Conservation (phyloP, 1,140 invertebrate species). For the Drosophila sturtevanti region DNA sequence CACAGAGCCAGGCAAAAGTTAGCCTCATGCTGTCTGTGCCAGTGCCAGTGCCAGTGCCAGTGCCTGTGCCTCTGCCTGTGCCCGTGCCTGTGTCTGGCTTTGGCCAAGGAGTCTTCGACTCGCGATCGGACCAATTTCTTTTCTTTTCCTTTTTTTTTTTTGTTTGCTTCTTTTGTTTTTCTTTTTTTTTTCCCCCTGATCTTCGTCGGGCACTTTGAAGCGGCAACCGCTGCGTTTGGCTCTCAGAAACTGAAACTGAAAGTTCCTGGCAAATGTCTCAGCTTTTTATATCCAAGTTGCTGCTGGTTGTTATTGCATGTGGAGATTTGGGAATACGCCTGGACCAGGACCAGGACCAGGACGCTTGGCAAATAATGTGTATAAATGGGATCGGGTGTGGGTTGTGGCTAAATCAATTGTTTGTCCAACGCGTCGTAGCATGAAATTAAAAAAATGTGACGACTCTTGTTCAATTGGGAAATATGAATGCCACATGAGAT, state of each 20-base stretch:
- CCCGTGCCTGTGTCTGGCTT: conserved; percentile 7
- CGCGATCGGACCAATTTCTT: conserved; percentile 60
- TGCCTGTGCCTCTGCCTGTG: neutral
- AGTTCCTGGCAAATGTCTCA: conserved; percentile 59
- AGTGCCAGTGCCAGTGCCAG: neutral
- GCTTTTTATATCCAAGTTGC: conserved; percentile 73
- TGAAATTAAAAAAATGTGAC: conserved; percentile 78
- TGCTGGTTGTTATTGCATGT: conserved; percentile 21
- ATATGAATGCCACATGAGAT: conserved; percentile 39
- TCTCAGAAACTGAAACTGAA: conserved; percentile 77
- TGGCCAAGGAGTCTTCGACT: conserved; percentile 24
- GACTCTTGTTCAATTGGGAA: conserved; percentile 50
- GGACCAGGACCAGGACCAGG: conserved; percentile 26
- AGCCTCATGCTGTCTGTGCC: conserved; percentile 70
- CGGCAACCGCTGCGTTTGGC: conserved; percentile 56
- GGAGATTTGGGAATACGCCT: conserved; percentile 76
- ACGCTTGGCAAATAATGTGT: conserved; percentile 30
- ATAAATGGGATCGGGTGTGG: neutral
- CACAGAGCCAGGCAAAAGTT: conserved; percentile 74
- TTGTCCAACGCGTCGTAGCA: conserved; percentile 61
- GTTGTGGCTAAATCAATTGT: conserved; percentile 49
- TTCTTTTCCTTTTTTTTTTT: conserved; percentile 15
- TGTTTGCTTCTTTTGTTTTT: conserved; percentile 14
- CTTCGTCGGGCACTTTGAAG: conserved; percentile 68
- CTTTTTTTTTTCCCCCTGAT: conserved; percentile 6